Percentiles rank a stretch among this genome's conserved stretches.
These are phyloP conservation scores for Forficula auricularia DNA, from an alignment of 1,140 invertebrate species.

Conservation along the genomic window DNA sequence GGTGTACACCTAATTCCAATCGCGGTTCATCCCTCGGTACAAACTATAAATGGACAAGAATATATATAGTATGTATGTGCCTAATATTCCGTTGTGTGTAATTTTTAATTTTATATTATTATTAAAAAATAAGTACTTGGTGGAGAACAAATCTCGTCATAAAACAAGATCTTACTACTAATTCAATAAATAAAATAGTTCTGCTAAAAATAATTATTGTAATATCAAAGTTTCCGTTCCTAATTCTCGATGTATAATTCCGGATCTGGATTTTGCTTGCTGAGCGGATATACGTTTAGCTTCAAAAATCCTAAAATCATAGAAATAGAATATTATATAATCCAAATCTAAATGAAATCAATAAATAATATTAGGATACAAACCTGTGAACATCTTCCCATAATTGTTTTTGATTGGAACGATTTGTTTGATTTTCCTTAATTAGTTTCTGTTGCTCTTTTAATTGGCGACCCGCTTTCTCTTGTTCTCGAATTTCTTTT, in stretches of 20 bases:
- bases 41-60: too few species aligned
- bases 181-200: too few species aligned
- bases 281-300: constrained; percentile 27
- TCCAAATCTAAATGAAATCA: constrained; percentile 4
- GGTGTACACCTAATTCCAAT: too few species aligned
- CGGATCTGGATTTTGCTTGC: constrained; percentile 24
- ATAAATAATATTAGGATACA: constrained; percentile 11
- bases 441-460: constrained; percentile 41
- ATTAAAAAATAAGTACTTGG: too few species aligned
- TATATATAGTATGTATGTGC: too few species aligned
- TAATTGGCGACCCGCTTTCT: constrained; percentile 33
- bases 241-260: constrained; percentile 26
- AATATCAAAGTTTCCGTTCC: constrained; percentile 31
- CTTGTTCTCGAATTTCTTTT: constrained; percentile 35
- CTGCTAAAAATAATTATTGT: constrained; percentile 21
- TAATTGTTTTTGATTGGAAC: constrained; percentile 41
- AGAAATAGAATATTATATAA: constrained; percentile 8
- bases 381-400: constrained; percentile 43
- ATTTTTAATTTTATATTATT: too few species aligned
- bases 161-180: too few species aligned
- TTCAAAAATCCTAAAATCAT: constrained; percentile 28
- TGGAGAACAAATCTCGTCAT: too few species aligned
- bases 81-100: too few species aligned
- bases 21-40: too few species aligned
- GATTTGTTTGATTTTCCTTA: constrained; percentile 32